These are phyloP conservation scores for Stomatorhinus walkeri DNA, from an alignment of 2,797 vertebrate species.

Conservation along the genomic window DNA sequence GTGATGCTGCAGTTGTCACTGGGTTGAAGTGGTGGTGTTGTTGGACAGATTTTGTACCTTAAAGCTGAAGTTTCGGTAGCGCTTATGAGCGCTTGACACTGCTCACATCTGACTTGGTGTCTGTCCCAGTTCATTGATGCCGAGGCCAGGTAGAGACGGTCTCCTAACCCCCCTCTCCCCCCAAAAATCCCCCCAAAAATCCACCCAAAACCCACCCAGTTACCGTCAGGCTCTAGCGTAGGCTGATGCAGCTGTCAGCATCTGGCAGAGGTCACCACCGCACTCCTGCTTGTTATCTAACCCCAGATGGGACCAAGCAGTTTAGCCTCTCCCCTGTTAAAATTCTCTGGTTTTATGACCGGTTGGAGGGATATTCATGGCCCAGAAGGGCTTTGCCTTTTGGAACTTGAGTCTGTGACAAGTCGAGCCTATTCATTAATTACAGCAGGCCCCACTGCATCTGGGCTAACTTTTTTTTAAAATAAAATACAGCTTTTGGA, in stretches of 20 bases:
- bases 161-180: background rate
- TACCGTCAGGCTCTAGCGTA: slow-evolving; percentile 24
- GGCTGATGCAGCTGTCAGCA: slow-evolving; percentile 39
- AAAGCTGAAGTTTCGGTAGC: background rate
- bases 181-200: background rate
- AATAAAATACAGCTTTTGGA: background rate
- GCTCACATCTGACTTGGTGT: background rate
- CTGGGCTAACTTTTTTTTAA: background rate
- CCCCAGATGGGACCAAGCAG: slow-evolving; percentile 16
- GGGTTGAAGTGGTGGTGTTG: background rate
- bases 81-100: background rate
- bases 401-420: background rate
- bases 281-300: slow-evolving; percentile 24
- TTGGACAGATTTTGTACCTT: background rate
- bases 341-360: background rate
- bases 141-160: background rate
- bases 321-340: background rate
- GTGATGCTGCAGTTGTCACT: background rate
- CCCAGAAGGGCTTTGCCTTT: background rate
- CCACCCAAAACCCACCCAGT: too few species aligned
- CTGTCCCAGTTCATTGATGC: background rate
- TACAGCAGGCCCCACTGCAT: background rate
- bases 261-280: slow-evolving; percentile 38
- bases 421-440: slow-evolving; percentile 14
- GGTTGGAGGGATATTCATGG: background rate